Base-by-base conservation (phyloP, 2,797 vertebrate genomes). In the Mus minutoides region DNA sequence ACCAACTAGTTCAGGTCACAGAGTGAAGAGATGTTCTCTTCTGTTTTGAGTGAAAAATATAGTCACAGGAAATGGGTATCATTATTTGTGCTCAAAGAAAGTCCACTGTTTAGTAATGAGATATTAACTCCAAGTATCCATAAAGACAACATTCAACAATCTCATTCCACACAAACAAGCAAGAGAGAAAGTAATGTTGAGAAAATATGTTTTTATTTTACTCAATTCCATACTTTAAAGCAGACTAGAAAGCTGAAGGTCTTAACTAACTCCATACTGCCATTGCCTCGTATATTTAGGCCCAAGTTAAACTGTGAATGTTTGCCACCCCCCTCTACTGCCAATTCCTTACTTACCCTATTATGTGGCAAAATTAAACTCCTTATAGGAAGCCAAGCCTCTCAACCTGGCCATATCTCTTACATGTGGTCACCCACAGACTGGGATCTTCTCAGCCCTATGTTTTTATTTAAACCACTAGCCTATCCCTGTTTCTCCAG, bases 131-230 rank as follows among this genome's bases (percentile, higher is more conserved):
- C 71, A 94, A 73, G 7, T 52, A 91, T 37, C 90, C 71, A 80
- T 73, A 87, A 96, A 92, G 54, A 91, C 24, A 85, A 29, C 21
- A 69, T 64, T 92, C 46, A 64, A 78, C 52, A 83, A n/a, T 80
- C 60, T 78, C 7, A 3, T 89, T 52, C 85, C 83, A 43, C 54
- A 95, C 49, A 92, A 58, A 11, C 60, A 94, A 14, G 37, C 31
- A 86, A 22, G 94, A 95, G 52, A 96, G 94, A 94, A 96, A 91
- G 58, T 71, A 40, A 92, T 88, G 8, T 29, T 82, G 46, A 95
- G 54, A 95, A 95, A 97, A 75, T 6, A 64, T 4, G 1, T 16
- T 52, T 58, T 21, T 29, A 11, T 49, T 76, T 76, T 52, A 52
- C 14, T 85, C 67, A 6, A 80, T 73, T 67, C n/a, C 79, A 91